A percentile compares a stretch with the other conserved stretches of the same genome.
These are phyloP conservation scores for Philereme vetulata DNA, from an alignment of 2,888 invertebrate genomes.

Conservation along the genomic window DNA sequence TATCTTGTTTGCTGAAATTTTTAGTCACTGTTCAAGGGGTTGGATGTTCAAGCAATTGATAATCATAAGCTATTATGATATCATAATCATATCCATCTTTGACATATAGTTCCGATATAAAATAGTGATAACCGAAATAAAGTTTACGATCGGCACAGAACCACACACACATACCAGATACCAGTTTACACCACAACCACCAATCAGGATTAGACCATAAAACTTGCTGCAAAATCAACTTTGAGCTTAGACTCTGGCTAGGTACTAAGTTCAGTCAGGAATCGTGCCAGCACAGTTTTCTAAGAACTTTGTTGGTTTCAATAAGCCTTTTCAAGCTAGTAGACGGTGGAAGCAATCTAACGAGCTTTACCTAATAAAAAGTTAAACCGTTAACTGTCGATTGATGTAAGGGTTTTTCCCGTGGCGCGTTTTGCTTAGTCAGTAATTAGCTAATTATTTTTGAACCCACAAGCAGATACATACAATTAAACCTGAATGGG, in stretches of 20 bases:
- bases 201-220: slow-evolving; percentile 7
- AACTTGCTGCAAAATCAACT: slow-evolving; percentile 7
- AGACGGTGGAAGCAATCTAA: slow-evolving; percentile 45
- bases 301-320: slow-evolving; percentile 39
- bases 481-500: too few relatives aligned
- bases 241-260: slow-evolving; percentile 12
- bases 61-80: neutral
- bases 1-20: neutral
- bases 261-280: slow-evolving; percentile 21
- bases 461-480: too few relatives aligned
- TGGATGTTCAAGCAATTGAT: neutral
- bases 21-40: neutral
- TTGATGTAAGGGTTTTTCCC: slow-evolving; percentile 17
- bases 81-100: too few relatives aligned
- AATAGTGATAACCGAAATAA: too few relatives aligned
- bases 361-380: slow-evolving; percentile 56
- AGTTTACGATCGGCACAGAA: neutral
- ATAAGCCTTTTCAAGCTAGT: slow-evolving; percentile 35
- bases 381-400: slow-evolving; percentile 41
- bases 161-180: too few relatives aligned
- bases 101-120: too few relatives aligned
- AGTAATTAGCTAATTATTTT: too few relatives aligned
- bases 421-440: neutral
- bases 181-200: neutral
- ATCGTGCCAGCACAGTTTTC: slow-evolving; percentile 30